Evolutionary conservation across 2,113 vertebrate genomes (phyloP).

Genomic region (Hemibagrus wyckioides): DNA sequence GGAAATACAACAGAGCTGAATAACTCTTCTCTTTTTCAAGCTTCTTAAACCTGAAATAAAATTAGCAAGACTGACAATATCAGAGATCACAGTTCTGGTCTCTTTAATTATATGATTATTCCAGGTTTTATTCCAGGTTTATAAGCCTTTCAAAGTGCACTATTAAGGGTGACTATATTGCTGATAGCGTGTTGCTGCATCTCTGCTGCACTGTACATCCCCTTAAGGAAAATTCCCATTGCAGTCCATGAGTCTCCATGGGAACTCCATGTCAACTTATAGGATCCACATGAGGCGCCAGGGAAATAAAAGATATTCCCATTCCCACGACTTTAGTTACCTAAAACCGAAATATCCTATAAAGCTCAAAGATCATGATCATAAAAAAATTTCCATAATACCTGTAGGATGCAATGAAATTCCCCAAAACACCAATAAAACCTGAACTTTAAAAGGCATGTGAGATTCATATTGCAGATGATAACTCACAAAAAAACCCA

Average conservation of each 20-base stretch:
- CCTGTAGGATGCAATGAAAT: neutral
- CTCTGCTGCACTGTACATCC: neutral
- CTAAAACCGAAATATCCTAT: neutral
- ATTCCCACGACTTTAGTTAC: neutral
- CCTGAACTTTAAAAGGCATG: neutral
- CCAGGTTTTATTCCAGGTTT: neutral
- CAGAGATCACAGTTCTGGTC: neutral
- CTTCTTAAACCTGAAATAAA: neutral
- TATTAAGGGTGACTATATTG: neutral
- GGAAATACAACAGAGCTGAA: neutral
- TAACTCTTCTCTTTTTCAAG: neutral
- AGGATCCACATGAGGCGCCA: neutral
- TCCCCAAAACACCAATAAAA: neutral
- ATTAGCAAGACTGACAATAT: neutral
- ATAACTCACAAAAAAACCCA: neutral
- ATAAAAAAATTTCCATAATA: neutral
- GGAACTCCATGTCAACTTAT: neutral
- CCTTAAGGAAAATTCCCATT: neutral
- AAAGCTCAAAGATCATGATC: neutral
- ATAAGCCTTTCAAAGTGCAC: neutral
- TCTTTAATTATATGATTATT: slow-evolving; percentile 10
- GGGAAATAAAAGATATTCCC: neutral
- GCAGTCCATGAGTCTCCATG: neutral
- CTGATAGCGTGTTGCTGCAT: too few relatives aligned
- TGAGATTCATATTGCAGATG: neutral